These are phyloP conservation scores for Rhopalosiphum maidis DNA, from an alignment of 1,140 invertebrate genomes.

Conservation along the genomic window DNA sequence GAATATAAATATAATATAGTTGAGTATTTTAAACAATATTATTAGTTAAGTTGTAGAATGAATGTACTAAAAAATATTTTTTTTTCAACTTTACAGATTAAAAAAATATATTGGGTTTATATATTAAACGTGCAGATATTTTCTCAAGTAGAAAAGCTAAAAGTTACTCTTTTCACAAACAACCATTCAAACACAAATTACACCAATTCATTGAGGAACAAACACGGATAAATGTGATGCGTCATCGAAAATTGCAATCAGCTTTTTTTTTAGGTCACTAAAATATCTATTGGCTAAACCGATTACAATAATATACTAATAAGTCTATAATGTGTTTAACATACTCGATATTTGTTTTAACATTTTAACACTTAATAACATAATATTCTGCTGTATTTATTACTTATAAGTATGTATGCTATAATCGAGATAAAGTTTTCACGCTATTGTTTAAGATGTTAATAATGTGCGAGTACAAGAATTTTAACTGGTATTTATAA, in stretches of 20 bases:
- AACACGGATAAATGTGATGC: background rate
- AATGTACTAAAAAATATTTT: background rate
- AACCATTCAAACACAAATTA: background rate
- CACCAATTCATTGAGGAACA: background rate
- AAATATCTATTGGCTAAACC: background rate
- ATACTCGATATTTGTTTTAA: background rate
- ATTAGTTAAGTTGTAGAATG: background rate
- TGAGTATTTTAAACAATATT: background rate
- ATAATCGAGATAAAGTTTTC: background rate
- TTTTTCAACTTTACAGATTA: background rate
- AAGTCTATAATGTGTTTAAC: background rate
- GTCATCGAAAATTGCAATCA: background rate
- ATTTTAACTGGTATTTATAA: background rate
- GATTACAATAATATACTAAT: background rate
- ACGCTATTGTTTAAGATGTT: background rate
- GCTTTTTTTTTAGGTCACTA: background rate
- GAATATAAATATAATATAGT: background rate
- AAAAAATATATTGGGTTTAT: too few species aligned
- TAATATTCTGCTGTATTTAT: background rate
- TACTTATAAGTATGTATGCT: too few species aligned
- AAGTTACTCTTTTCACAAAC: background rate
- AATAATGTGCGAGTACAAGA: background rate
- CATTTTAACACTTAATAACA: background rate
- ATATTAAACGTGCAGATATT: too few species aligned
- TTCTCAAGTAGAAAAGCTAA: background rate